These are phyloP conservation scores for Globia sparganii DNA, from an alignment of 2,888 invertebrate species.

Conservation along the genomic window DNA sequence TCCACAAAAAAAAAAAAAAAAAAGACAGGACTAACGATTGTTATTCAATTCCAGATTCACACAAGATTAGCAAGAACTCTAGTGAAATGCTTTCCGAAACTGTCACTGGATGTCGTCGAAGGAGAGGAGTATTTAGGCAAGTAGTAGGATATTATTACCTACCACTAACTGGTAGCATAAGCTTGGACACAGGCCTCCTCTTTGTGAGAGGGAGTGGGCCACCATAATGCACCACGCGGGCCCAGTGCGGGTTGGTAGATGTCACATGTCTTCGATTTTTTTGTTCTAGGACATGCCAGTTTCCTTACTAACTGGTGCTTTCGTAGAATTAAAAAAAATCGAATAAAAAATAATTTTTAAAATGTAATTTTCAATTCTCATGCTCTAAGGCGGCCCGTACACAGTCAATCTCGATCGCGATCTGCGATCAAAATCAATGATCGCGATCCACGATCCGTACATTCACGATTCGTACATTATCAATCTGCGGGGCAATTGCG, in stretches of 20 bases:
- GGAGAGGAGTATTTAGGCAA: conserved; percentile 98
- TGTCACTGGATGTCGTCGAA: conserved; percentile 98
- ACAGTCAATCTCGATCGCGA: too few species aligned
- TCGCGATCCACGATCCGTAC: too few species aligned
- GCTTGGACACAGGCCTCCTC: neutral
- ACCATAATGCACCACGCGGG: neutral
- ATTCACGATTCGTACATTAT: too few species aligned
- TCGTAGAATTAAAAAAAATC: neutral
- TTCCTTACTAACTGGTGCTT: neutral
- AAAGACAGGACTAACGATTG: too few species aligned
- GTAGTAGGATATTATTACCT: conserved; percentile 2
- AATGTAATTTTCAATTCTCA: too few species aligned
- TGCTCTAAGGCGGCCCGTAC: too few species aligned
- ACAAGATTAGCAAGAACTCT: conserved; percentile 96
- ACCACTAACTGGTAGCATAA: neutral
- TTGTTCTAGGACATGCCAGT: neutral
- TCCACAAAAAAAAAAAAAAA: too few species aligned
- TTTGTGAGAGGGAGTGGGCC: neutral
- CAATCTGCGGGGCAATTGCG: too few species aligned
- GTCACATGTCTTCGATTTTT: neutral
- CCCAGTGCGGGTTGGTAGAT: neutral
- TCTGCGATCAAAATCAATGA: too few species aligned
- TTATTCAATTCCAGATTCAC: conserved; percentile 86
- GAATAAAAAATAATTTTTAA: too few species aligned
- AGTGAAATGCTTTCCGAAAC: conserved; percentile 96